Conservation (phyloP, 1,140 invertebrate species). For the Proales similis region DNA sequence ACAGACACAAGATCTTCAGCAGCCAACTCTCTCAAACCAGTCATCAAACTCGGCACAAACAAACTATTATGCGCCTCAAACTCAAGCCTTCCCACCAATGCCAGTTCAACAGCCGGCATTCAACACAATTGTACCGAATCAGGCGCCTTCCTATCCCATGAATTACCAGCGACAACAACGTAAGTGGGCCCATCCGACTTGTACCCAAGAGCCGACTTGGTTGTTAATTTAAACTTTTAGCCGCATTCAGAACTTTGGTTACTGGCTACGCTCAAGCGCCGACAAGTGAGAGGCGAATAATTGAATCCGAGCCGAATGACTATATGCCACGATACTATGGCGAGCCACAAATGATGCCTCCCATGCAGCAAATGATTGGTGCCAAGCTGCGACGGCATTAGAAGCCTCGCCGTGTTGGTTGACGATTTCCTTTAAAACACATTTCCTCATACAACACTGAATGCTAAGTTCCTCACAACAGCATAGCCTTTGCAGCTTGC, state of each 20-base stretch:
- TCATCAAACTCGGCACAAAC: no score
- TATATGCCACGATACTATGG: background rate
- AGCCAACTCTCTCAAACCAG: no score
- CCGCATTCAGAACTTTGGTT: constrained; percentile 30
- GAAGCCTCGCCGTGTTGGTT: no score
- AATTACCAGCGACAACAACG: constrained; percentile 2
- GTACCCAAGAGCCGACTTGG: background rate
- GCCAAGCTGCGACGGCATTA: constrained; percentile 26
- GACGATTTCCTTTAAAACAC: no score
- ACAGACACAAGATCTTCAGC: constrained; percentile 1
- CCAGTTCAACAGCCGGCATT: constrained; percentile 19
- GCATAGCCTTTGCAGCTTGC: no score
- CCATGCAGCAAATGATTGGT: background rate
- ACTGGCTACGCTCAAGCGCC: constrained; percentile 34
- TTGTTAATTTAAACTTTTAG: background rate
- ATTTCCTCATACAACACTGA: no score
- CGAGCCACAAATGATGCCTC: constrained; percentile 28
- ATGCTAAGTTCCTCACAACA: no score
- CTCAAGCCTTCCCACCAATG: constrained; percentile 8
- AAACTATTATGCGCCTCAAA: background rate
- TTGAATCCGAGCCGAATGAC: background rate
- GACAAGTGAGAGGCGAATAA: constrained; percentile 24
- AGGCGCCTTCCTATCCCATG: constrained; percentile 8
- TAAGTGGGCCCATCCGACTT: constrained; percentile 3
- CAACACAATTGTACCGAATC: no score